A percentile compares a stretch with the other conserved stretches of the same genome.
These are phyloP conservation scores for Bergia puertoricense DNA, from an alignment of 92 coral and sea anemone genomes.

Conservation along the genomic window DNA sequence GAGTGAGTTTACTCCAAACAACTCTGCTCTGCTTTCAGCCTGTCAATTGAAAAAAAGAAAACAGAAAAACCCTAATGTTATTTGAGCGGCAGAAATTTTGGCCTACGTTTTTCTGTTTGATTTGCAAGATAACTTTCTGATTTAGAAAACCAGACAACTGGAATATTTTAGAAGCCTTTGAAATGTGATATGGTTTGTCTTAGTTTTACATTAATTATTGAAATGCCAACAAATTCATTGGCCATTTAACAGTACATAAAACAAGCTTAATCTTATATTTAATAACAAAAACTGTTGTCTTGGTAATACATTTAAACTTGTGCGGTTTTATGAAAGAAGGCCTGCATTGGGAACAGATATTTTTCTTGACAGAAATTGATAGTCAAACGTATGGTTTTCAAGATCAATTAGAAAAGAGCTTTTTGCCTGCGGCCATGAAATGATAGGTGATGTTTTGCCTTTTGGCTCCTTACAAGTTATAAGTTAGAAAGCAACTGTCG, in stretches of 20 bases:
- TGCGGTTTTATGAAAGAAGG: background rate
- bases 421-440: background rate
- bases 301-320: background rate
- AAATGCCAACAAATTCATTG: background rate
- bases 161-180: background rate
- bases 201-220: background rate
- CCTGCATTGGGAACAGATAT: background rate
- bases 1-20: background rate
- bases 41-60: background rate
- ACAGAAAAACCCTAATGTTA: background rate
- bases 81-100: background rate
- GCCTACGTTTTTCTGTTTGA: background rate
- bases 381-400: background rate
- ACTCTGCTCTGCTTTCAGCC: background rate
- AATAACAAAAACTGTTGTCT: background rate
- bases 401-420: no score
- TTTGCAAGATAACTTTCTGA: background rate
- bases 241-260: background rate
- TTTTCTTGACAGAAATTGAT: background rate
- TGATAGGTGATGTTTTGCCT: background rate
- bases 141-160: background rate
- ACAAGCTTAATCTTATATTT: background rate
- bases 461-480: background rate
- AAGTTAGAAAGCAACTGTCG: background rate
- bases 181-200: background rate